Conservation (phyloP, 2,797 vertebrate genomes). For the Microctenopoma steveboyesi region DNA sequence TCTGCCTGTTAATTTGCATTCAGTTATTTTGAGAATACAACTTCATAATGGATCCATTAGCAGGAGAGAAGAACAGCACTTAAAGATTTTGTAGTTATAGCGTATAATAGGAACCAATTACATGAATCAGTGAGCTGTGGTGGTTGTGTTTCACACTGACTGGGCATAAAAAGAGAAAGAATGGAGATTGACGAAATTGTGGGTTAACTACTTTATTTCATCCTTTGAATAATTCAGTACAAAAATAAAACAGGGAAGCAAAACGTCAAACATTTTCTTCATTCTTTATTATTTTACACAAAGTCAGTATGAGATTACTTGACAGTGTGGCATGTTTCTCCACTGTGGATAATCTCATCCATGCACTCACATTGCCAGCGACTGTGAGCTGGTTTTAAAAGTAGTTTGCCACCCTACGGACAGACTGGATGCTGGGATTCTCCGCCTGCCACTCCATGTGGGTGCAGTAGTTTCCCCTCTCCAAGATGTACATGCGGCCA, state of each 20-base stretch:
- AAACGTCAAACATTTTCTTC: constrained; percentile 57
- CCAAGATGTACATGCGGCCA: constrained; percentile 92
- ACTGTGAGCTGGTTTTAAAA: constrained; percentile 77
- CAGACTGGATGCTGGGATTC: constrained; percentile 89
- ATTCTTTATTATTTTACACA: constrained; percentile 70
- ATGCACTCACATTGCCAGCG: constrained; percentile 30
- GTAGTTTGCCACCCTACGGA: constrained; percentile 91
- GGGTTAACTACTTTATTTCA: constrained; percentile 66
- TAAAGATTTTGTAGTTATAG: constrained; percentile 48
- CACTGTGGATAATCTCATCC: constrained; percentile 4
- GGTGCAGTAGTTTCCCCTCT: constrained; percentile 87
- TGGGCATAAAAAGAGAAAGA: constrained; percentile 27
- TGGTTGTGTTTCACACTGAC: constrained; percentile 31
- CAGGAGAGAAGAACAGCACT: constrained; percentile 41
- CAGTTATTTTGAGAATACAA: constrained; percentile 36
- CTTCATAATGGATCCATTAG: constrained; percentile 63
- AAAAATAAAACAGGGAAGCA: constrained; percentile 70
- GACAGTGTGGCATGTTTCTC: constrained; percentile 24
- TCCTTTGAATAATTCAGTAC: constrained; percentile 59
- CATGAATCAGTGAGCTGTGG: constrained; percentile 44
- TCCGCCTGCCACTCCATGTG: constrained; percentile 88
- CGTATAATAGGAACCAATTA: constrained; percentile 56
- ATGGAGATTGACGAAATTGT: constrained; percentile 46
- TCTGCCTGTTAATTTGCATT: constrained; percentile 31
- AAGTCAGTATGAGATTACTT: constrained; percentile 30